Percentiles rank a stretch among this genome's conserved stretches.
Conservation (phyloP, 2,797 vertebrate species). For the Eospalax fontanierii region DNA sequence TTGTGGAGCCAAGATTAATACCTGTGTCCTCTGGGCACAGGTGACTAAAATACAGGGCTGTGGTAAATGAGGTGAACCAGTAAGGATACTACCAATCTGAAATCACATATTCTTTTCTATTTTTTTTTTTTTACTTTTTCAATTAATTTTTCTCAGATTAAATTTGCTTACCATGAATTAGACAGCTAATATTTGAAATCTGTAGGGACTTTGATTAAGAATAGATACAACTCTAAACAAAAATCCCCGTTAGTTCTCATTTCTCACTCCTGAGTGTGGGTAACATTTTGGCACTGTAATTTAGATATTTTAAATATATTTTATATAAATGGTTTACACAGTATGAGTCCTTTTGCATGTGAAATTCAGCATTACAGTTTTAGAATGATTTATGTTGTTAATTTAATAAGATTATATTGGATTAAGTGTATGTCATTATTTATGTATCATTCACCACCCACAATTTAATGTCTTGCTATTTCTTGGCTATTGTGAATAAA, state of each 20-base stretch:
- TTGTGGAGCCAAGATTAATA: constrained; percentile 65
- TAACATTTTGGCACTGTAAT: background rate
- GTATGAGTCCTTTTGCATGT: background rate
- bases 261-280: accelerated
- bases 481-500: background rate
- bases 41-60: constrained; percentile 51
- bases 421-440: background rate
- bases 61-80: background rate
- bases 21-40: constrained; percentile 49
- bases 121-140: constrained; percentile 29
- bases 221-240: background rate
- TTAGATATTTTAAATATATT: constrained; percentile 1
- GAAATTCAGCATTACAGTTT: background rate
- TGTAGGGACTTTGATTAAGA: background rate
- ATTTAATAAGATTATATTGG: background rate
- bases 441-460: background rate
- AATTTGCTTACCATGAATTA: constrained; percentile 39
- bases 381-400: background rate
- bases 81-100: constrained; percentile 10
- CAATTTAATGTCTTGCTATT: background rate
- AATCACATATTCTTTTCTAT: constrained; percentile 14
- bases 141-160: constrained; percentile 35
- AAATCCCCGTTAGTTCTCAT: background rate
- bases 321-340: background rate
- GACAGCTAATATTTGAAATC: background rate